Evolutionary conservation across 2,113 vertebrate genomes (phyloP).

Genomic region (Brienomyrus brachyistius): DNA sequence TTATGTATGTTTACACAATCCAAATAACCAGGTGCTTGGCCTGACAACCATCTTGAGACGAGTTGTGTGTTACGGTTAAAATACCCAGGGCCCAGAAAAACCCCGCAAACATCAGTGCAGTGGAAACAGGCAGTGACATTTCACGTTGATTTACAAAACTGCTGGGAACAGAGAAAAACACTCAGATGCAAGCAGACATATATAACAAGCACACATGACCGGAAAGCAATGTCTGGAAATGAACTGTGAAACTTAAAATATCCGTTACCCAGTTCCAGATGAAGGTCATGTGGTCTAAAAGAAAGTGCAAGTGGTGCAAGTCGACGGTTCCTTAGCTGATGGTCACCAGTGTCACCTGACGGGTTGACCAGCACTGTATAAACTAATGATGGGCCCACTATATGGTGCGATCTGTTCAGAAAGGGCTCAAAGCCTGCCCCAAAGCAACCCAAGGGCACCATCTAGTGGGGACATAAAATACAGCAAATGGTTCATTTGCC

Average conservation of each 20-base stretch:
- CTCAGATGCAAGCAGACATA: not conserved
- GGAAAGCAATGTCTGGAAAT: not conserved
- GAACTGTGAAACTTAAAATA: not conserved
- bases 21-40: not conserved
- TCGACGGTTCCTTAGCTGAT: not conserved
- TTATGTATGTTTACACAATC: not conserved
- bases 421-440: not conserved
- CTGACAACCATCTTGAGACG: not conserved
- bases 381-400: not conserved
- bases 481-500: not conserved
- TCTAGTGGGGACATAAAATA: not conserved
- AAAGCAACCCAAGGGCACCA: not conserved
- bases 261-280: not conserved
- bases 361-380: not conserved
- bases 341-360: not conserved
- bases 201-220: not conserved
- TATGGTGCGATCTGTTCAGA: not conserved
- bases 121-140: not conserved
- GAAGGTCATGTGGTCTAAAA: not conserved
- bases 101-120: not conserved
- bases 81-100: not conserved
- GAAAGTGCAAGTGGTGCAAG: not conserved
- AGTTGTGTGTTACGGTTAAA: not conserved
- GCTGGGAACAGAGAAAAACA: not conserved
- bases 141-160: not conserved